phyloP scores from a whole-genome alignment of 2,113 vertebrate genomes.

The Theropithecus gelada region DNA sequence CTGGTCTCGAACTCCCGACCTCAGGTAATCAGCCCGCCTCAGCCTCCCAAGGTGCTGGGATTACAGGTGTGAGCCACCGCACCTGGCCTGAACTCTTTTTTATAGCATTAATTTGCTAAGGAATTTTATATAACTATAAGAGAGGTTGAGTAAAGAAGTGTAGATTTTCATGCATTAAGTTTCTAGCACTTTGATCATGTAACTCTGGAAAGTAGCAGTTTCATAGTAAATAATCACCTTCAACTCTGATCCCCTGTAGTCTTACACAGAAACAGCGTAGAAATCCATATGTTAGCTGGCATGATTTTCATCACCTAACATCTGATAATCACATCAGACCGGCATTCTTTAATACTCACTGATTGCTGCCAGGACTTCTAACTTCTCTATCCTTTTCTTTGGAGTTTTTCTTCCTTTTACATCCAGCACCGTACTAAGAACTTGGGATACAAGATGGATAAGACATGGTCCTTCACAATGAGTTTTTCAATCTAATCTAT shows the following conservation, averaged over 20 bases:
- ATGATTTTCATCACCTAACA: constrained; percentile 62
- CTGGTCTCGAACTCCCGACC: too few species aligned
- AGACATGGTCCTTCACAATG: neutral
- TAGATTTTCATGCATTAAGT: constrained; percentile 34
- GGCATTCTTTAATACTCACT: constrained; percentile 64
- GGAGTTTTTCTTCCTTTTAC: constrained; percentile 15
- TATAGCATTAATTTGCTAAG: constrained; percentile 27
- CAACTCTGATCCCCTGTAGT: constrained; percentile 56
- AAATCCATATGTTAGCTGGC: constrained; percentile 76
- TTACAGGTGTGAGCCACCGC: too few species aligned
- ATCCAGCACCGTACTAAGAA: neutral
- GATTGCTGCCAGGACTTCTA: constrained; percentile 41
- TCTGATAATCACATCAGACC: constrained; percentile 47
- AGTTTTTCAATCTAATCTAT: neutral
- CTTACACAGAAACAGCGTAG: constrained; percentile 49
- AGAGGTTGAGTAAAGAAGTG: neutral
- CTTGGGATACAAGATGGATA: neutral
- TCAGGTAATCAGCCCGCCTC: too few species aligned
- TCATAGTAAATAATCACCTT: constrained; percentile 73
- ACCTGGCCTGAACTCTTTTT: neutral
- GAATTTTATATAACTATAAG: constrained; percentile 57
- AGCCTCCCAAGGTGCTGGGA: too few species aligned
- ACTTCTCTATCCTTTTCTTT: constrained; percentile 33
- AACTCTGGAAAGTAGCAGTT: constrained; percentile 48
- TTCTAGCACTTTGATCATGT: constrained; percentile 68